Base-by-base conservation (phyloP, 2,888 invertebrate genomes). In the Aethes cnicana region DNA sequence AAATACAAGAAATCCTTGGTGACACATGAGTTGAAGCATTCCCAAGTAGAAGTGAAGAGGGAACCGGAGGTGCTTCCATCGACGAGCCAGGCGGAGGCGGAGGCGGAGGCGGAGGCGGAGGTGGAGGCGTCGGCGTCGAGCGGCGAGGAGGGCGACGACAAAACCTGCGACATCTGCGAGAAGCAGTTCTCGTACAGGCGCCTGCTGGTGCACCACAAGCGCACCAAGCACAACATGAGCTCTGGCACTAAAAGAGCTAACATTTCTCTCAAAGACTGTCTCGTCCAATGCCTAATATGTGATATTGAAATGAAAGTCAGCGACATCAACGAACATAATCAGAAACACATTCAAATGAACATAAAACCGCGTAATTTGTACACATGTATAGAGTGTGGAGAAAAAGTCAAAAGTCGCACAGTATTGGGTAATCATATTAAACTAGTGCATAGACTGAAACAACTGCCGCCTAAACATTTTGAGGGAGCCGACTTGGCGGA, bases 131-230 rank as follows among this genome's bases (percentile, higher is more conserved):
- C 78, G 0, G 85, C 84, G 41, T 84, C 86, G 59, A 86, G 85
- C 68, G 76, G 72, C 49, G 85, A 79, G n/a, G 87, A 84, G 18
- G 75, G 68, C 1, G 82, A 83, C 2, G 85, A 83, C 56, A 81
- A 84, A 47, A 88, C 88, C 0, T 90, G 90, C 54, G 87, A 90
- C 47, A 83, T 90, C 42, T 90, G 90, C 59, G 89, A 89, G 62
- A 90, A 90, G 57, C 74, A 77, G 57, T 90, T 90, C 69, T 86
- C 88, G 0, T 89, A 88, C 64, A 81, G 77, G 47, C 77, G 84
- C 2, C 59, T 85, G 1, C 69, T 90, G 1, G 57, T 82, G 0
- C 86, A 86, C 4, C 90, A 90, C 60, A 89, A 86, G 61, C 71
- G 75, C 18, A 85, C 83, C 1, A 90, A 89, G 55, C 90, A 90